phyloP scores from a whole-genome alignment of 2,888 invertebrate genomes.

The Orthosia gothica region DNA sequence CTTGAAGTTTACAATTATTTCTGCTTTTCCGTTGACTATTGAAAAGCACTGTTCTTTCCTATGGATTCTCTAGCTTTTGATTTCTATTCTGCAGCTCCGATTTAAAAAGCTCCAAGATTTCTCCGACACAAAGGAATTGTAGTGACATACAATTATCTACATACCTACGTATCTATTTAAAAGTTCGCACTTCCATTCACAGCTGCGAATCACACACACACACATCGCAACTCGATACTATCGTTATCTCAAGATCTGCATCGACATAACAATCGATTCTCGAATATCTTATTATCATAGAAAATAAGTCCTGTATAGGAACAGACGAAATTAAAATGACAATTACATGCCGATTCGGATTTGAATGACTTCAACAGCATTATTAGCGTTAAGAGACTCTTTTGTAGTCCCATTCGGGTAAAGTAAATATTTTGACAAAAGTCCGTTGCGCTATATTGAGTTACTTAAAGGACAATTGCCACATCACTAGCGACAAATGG shows the following conservation, averaged over 20 bases:
- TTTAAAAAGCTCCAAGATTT: slow-evolving; percentile 29
- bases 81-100: background rate
- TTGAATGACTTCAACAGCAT: slow-evolving; percentile 83
- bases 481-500: slow-evolving; percentile 76
- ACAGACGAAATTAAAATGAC: slow-evolving; percentile 86
- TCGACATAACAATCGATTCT: slow-evolving; percentile 77
- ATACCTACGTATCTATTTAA: slow-evolving; percentile 49
- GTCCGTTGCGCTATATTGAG: slow-evolving; percentile 88
- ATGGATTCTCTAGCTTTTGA: background rate
- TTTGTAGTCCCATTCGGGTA: slow-evolving; percentile 81
- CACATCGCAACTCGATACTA: slow-evolving; percentile 80
- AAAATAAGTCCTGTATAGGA: slow-evolving; percentile 74
- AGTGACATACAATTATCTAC: slow-evolving; percentile 45
- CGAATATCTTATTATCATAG: slow-evolving; percentile 80
- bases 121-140: slow-evolving; percentile 5
- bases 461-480: slow-evolving; percentile 86
- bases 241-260: slow-evolving; percentile 85
- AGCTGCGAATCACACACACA: slow-evolving; percentile 62
- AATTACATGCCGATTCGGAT: slow-evolving; percentile 80
- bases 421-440: slow-evolving; percentile 91
- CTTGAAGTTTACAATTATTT: background rate
- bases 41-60: background rate
- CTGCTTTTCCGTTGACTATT: background rate
- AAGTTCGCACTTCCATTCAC: slow-evolving; percentile 55
- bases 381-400: slow-evolving; percentile 86